These are phyloP conservation scores for Meandrina meandrites DNA, from an alignment of 92 coral and sea anemone genomes.

Conservation along the genomic window DNA sequence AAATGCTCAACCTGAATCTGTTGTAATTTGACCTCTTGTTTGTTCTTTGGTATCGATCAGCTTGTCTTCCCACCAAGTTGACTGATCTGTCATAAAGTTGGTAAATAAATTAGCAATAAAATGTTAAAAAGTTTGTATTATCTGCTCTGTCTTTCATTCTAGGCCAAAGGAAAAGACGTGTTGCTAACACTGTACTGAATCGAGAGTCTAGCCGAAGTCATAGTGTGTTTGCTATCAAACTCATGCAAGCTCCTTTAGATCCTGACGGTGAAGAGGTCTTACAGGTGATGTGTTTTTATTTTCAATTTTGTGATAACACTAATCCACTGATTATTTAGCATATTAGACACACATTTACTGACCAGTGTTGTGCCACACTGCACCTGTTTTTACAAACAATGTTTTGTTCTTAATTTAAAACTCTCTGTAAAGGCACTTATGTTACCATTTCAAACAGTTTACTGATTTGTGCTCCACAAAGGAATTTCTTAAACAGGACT, in stretches of 20 bases:
- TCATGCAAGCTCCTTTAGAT: conserved; percentile 93
- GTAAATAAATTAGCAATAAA: neutral
- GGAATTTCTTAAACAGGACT: too few species aligned
- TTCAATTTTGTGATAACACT: too few species aligned
- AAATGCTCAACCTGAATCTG: too few species aligned
- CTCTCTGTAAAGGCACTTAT: too few species aligned
- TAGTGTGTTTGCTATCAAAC: conserved; percentile 94
- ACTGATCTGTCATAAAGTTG: neutral
- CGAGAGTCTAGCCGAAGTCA: conserved; percentile 97
- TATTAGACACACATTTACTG: too few species aligned
- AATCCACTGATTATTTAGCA: too few species aligned
- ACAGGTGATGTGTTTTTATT: conserved; percentile 63
- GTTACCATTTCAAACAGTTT: too few species aligned
- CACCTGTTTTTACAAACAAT: neutral
- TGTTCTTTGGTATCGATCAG: neutral
- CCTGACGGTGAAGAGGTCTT: conserved; percentile 97
- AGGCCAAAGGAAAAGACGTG: conserved; percentile 96
- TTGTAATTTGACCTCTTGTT: neutral
- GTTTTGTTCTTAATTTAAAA: neutral
- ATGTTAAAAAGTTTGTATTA: neutral
- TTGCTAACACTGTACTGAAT: conserved; percentile 87
- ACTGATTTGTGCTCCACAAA: too few species aligned
- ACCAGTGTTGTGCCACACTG: neutral
- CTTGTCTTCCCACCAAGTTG: neutral
- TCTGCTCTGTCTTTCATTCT: neutral